Conservation (phyloP, 2,113 vertebrate species). For the Nestor notabilis region DNA sequence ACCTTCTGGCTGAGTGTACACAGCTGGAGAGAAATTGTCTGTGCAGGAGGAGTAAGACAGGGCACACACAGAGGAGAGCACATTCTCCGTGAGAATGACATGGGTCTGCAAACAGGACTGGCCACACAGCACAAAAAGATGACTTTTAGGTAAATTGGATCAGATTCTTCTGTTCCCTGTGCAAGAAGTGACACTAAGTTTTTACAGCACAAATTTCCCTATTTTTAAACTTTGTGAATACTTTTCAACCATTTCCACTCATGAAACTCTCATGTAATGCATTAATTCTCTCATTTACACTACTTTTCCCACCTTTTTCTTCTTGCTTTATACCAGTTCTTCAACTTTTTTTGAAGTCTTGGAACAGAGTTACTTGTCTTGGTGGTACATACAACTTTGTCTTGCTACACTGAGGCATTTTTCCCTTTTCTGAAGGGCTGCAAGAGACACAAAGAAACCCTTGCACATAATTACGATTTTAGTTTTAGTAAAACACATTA, state of each 20-base stretch:
- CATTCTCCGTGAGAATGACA: not conserved
- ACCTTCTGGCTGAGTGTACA: not conserved
- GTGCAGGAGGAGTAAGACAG: not conserved
- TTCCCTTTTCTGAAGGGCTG: not conserved
- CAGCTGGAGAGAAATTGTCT: not conserved
- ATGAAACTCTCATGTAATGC: too few relatives aligned
- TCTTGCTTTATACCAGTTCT: not conserved
- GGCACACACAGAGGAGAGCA: accelerated
- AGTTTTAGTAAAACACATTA: slow-evolving; percentile 13
- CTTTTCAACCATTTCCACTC: not conserved
- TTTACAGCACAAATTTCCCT: not conserved
- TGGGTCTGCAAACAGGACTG: not conserved
- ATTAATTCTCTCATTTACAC: not conserved
- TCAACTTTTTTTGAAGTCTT: not conserved
- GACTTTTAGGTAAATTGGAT: not conserved
- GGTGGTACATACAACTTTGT: not conserved
- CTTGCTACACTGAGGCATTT: not conserved
- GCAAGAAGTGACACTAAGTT: not conserved
- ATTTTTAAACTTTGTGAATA: not conserved
- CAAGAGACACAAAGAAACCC: not conserved
- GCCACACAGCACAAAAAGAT: too few relatives aligned
- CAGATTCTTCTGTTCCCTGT: not conserved
- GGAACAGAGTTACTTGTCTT: not conserved
- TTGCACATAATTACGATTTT: not conserved
- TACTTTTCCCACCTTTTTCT: not conserved